Conservation (phyloP, 1,140 invertebrate genomes). For the Bombus terrestris region DNA sequence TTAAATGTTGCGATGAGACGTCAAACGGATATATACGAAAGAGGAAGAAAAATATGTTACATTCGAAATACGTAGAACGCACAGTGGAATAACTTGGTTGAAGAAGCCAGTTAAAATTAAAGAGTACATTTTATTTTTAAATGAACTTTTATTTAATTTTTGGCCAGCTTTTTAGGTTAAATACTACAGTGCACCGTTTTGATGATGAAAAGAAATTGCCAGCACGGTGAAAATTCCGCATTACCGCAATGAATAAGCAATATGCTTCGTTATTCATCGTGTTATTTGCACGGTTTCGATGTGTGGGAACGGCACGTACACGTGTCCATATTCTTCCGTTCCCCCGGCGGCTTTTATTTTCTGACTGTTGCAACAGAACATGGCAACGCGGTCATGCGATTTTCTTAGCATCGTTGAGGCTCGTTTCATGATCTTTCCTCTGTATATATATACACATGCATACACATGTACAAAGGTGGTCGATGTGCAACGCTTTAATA, state of each 20-base stretch:
- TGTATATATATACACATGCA: background rate
- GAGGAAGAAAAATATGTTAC: too few species aligned
- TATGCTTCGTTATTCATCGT: slow-evolving; percentile 22
- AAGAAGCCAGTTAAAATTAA: too few species aligned
- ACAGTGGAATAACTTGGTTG: too few species aligned
- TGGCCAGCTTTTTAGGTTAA: background rate
- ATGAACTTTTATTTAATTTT: too few species aligned
- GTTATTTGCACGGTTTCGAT: background rate
- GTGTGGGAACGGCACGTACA: background rate
- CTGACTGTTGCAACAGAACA: slow-evolving; percentile 25
- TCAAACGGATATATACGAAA: too few species aligned
- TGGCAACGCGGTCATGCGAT: slow-evolving; percentile 26
- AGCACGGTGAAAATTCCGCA: slow-evolving; percentile 10
- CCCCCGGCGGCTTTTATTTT: slow-evolving; percentile 34
- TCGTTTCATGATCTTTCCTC: background rate
- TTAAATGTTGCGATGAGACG: too few species aligned
- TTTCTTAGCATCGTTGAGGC: slow-evolving; percentile 13
- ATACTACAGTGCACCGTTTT: background rate
- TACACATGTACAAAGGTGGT: background rate
- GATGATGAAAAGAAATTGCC: background rate
- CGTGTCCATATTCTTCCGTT: slow-evolving; percentile 3
- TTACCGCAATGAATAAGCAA: slow-evolving; percentile 7
- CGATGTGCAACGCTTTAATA: slow-evolving; percentile 7
- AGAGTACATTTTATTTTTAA: too few species aligned
- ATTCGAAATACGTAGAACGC: too few species aligned